Evolutionary conservation across 2,888 invertebrate genomes (phyloP).

Genomic region (Cerceris ruficornis): DNA sequence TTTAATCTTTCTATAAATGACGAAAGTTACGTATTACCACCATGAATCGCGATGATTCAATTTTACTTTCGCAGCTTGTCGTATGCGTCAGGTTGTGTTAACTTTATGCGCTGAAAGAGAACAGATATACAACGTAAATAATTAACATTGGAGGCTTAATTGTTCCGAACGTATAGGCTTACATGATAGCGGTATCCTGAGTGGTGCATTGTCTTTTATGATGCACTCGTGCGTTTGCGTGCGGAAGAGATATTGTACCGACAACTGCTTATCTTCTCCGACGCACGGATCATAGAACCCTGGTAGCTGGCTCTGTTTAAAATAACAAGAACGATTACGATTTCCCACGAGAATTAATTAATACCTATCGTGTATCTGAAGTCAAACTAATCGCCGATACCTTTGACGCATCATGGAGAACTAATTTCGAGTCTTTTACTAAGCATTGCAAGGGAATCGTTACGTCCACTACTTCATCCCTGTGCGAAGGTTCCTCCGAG

Average conservation of each 20-base stretch:
- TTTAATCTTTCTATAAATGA: slow-evolving; percentile 55
- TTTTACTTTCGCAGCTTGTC: slow-evolving; percentile 42
- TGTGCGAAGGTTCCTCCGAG: slow-evolving; percentile 70
- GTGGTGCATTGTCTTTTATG: slow-evolving; percentile 90
- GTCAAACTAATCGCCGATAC: slow-evolving; percentile 82
- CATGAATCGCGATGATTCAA: slow-evolving; percentile 39
- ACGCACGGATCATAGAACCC: slow-evolving; percentile 98
- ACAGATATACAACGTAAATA: background rate
- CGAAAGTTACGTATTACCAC: slow-evolving; percentile 42
- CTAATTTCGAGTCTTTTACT: slow-evolving; percentile 94
- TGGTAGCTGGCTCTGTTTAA: slow-evolving; percentile 92
- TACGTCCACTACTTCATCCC: slow-evolving; percentile 91
- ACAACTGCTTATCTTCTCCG: slow-evolving; percentile 94
- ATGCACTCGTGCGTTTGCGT: slow-evolving; percentile 90
- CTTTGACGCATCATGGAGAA: slow-evolving; percentile 93
- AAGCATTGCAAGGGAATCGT: slow-evolving; percentile 97
- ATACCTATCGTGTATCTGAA: background rate
- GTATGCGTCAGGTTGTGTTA: slow-evolving; percentile 80
- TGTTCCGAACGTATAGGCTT: slow-evolving; percentile 73
- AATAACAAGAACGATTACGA: no score
- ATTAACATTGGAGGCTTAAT: background rate
- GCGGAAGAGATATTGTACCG: slow-evolving; percentile 93
- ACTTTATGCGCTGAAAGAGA: slow-evolving; percentile 80
- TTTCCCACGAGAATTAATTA: no score
- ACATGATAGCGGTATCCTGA: slow-evolving; percentile 91